Evolutionary conservation across 2,113 vertebrate species (phyloP).

Genomic region (Brachirus orientalis): DNA sequence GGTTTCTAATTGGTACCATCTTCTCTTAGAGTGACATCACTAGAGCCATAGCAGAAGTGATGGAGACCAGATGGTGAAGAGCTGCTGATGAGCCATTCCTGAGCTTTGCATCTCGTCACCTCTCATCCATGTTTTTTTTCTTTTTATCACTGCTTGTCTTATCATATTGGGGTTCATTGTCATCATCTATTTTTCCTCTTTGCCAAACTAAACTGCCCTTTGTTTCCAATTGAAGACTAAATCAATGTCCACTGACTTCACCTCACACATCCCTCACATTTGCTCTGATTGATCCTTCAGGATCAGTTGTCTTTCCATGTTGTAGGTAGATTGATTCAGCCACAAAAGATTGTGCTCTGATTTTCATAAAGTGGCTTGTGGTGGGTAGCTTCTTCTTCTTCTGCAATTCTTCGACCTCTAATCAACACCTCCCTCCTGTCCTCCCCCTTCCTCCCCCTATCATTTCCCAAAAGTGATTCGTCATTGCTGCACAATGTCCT

Average conservation of each 20-base stretch:
- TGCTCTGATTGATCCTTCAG: slow-evolving; percentile 41
- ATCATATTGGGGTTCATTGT: slow-evolving; percentile 23
- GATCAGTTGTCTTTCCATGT: slow-evolving; percentile 44
- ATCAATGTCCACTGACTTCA: slow-evolving; percentile 62
- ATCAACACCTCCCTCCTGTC: slow-evolving; percentile 47
- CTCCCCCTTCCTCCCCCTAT: not conserved
- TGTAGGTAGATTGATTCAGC: slow-evolving; percentile 50
- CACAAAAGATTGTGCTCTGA: slow-evolving; percentile 30
- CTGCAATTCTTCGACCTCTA: slow-evolving; percentile 41
- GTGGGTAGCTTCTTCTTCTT: slow-evolving; percentile 36
- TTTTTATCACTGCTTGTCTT: slow-evolving; percentile 50
- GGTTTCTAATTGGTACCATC: slow-evolving; percentile 74
- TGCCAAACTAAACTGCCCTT: slow-evolving; percentile 45
- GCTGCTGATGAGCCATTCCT: slow-evolving; percentile 47
- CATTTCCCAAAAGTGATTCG: slow-evolving; percentile 65
- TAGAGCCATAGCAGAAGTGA: slow-evolving; percentile 57
- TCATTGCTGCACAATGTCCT: slow-evolving; percentile 41
- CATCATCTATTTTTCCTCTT: not conserved
- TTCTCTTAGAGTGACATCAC: slow-evolving; percentile 70
- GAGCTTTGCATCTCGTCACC: slow-evolving; percentile 40
- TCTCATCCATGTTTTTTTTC: slow-evolving; percentile 48
- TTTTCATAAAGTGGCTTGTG: slow-evolving; percentile 48
- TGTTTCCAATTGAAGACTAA: slow-evolving; percentile 47
- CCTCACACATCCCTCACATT: slow-evolving; percentile 44
- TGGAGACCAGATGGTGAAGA: slow-evolving; percentile 72